Evolutionary conservation across 1,140 invertebrate species (phyloP).

Genomic region (Cydia strobilella): DNA sequence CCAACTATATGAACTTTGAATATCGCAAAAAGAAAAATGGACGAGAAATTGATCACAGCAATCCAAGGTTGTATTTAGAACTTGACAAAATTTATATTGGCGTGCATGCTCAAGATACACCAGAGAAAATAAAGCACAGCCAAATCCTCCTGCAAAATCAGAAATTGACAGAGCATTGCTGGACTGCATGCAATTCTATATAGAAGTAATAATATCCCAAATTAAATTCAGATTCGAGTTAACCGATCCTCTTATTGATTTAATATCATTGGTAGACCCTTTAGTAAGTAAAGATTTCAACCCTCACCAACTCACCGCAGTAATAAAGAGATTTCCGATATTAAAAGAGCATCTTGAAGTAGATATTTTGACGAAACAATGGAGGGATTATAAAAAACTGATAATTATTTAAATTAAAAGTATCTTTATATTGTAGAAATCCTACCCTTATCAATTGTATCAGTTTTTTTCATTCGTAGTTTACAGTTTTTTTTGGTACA

Average conservation of each 20-base stretch:
- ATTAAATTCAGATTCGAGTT: conserved; percentile 6
- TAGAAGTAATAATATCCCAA: conserved; percentile 1
- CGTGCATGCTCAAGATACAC: not conserved
- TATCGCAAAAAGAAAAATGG: not conserved
- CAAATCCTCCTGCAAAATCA: conserved; percentile 1
- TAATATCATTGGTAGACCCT: not conserved
- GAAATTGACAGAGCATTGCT: conserved; percentile 1
- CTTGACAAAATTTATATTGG: conserved; percentile 30
- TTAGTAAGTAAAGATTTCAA: not conserved
- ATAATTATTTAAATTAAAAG: no score
- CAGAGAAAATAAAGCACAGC: not conserved
- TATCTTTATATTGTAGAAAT: no score
- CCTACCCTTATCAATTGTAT: no score
- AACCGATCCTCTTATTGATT: not conserved
- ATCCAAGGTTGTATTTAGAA: not conserved
- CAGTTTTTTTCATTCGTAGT: no score
- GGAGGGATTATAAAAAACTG: not conserved
- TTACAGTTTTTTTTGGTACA: no score
- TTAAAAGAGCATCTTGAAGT: not conserved
- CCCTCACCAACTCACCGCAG: not conserved
- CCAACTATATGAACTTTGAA: conserved; percentile 24
- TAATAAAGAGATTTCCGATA: not conserved
- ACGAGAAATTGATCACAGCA: not conserved
- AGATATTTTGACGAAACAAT: not conserved
- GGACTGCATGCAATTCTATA: conserved; percentile 17